Evolutionary conservation across 1,140 invertebrate genomes (phyloP), one percentile per base, ranked within the genome.

Genomic region (Drosophila parvula): DNA sequence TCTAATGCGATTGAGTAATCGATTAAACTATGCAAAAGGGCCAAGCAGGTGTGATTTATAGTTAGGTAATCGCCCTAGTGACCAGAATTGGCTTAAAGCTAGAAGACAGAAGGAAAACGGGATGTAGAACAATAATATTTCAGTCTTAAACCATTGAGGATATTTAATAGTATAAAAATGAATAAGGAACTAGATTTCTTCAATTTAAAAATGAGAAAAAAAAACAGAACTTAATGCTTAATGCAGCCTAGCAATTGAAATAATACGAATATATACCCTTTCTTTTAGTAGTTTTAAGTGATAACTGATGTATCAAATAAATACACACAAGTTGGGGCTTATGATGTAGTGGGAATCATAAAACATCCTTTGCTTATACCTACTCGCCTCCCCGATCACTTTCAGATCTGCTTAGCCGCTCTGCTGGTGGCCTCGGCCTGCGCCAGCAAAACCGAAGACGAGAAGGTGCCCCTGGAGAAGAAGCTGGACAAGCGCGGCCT

Each of bases 371-470:
- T n/a, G 40, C 62, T 14, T 43, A 32, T 16, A 38, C 22, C 16
- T 8, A 14, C 0, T 32, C 18, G 14, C 51, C 6, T n/a, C 30
- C n/a, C 16, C 28, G 22, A 18, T 32, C 36, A 51, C 10, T 88
- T 94, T 93, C 93, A 96, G 95, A 92, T 96, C 86, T 94, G 93
- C 85, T 91, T 95, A 93, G 94, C 94, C 92, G 93, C 96, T 93
- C 94, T 96, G 92, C 94, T 95, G 93, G 94, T 96, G 92, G 94
- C 95, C 90, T 95, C 94, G 73, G 84, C 84, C 48, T 88, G 53
- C 91, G 93, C 94, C 83, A 94, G 94, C 92, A 81, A 88, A 40
- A 74, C 81, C 55, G 81, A 78, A 18, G 79, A 67, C 38, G 85
- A 94, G 91, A 94, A 95, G 92, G 94, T 94, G 80, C 93, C 94